Percentiles rank a stretch among this genome's conserved stretches.
Conservation (phyloP, 2,888 invertebrate genomes). For the Seira sanloemensis region DNA sequence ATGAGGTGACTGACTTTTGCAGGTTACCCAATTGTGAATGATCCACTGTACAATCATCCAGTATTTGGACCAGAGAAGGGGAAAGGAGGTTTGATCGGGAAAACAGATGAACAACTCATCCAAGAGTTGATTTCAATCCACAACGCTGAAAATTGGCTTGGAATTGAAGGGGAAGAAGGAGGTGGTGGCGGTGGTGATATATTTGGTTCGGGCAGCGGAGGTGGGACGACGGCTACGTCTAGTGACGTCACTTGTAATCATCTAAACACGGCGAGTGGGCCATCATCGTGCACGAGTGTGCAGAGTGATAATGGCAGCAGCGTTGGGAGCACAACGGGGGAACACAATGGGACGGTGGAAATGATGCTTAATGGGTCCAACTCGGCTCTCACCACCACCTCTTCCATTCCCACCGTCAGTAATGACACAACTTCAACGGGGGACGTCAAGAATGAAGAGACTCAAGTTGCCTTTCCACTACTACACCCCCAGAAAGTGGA, state of each 20-base stretch:
- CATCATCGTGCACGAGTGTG: conserved; percentile 47
- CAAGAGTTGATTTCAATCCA: conserved; percentile 93
- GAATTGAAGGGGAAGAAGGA: conserved; percentile 92
- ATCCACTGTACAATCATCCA: conserved; percentile 96
- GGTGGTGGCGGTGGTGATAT: conserved; percentile 73
- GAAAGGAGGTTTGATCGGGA: conserved; percentile 88
- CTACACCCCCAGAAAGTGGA: conserved; percentile 16
- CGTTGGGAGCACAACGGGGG: conserved; percentile 23
- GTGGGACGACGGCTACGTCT: conserved; percentile 21
- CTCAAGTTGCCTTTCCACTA: conserved; percentile 40
- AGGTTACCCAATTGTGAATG: conserved; percentile 98
- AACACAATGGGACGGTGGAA: not conserved
- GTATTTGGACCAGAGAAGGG: conserved; percentile 97
- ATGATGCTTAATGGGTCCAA: not conserved
- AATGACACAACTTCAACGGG: not conserved
- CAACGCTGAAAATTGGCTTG: conserved; percentile 95
- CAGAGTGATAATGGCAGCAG: conserved; percentile 54
- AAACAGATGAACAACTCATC: conserved; percentile 91
- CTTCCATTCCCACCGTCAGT: not conserved
- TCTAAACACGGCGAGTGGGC: conserved; percentile 50
- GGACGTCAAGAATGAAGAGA: conserved; percentile 1
- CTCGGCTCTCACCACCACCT: not conserved
- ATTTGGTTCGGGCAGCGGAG: conserved; percentile 60
- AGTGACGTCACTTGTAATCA: conserved; percentile 32
- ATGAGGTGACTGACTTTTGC: conserved; percentile 67